These are phyloP conservation scores for Branchellion lobata DNA, from an alignment of 2,888 invertebrate species.

Conservation along the genomic window DNA sequence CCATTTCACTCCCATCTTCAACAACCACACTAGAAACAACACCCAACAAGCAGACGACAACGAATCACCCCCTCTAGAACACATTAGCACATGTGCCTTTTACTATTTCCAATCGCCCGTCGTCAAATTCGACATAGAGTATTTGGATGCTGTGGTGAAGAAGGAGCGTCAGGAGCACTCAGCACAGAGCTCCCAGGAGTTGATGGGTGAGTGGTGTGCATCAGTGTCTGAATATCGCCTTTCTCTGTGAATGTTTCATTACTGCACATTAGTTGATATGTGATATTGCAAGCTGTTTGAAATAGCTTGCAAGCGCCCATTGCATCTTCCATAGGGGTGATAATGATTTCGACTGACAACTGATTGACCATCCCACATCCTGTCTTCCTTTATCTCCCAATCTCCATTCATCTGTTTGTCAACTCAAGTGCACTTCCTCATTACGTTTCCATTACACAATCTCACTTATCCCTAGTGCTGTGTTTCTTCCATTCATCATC, in stretches of 20 bases:
- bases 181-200: neutral
- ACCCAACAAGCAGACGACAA: neutral
- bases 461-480: no score
- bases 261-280: no score
- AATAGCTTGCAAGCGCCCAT: no score
- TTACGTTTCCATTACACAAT: neutral
- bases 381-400: neutral
- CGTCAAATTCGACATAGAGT: neutral
- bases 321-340: no score
- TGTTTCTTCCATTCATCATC: no score
- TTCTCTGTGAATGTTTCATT: no score
- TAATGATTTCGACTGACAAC: no score
- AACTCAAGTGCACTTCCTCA: neutral
- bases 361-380: no score
- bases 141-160: conserved; percentile 5
- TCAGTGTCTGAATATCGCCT: no score
- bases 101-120: conserved; percentile 8
- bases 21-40: neutral
- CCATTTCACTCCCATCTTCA: neutral
- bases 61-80: neutral
- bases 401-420: neutral
- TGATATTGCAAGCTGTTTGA: no score
- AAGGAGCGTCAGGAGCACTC: neutral
- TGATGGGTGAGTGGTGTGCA: neutral
- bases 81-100: conserved; percentile 4